Evolutionary conservation across 2,797 vertebrate species (phyloP), one percentile per base, ranked within the genome.

Genomic region (Acanthurus leucopareius): DNA sequence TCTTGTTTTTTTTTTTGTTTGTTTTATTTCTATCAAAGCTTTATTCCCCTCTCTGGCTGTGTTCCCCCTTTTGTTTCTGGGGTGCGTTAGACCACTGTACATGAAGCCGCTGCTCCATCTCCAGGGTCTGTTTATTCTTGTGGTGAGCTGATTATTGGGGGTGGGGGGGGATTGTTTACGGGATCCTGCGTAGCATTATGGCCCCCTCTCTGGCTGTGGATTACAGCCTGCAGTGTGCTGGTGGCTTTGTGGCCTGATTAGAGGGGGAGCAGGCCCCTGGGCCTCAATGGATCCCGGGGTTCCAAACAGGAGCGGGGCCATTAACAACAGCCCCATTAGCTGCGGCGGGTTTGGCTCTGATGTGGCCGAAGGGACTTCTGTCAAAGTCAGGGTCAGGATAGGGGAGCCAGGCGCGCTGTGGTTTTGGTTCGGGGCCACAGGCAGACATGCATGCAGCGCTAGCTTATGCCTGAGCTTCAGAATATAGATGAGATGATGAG

Each of bases 191-290:
- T 88, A 89, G 90, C 86, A 93, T 93, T 88, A 68, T 42, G 22
- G 89, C 75, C 89, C 86, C 81, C 84, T 90, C 90, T 85, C 88
- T 64, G 77, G 60, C 67, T 17, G 45, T 84, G 89, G 88, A 91
- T 93, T 92, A 91, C 52, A 93, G 91, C 88, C 77, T 89, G 80
- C 80, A 60, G 75, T 76, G 73, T 22, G 80, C 75, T 67, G 57
- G 79, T 89, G 87, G 89, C 82, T 92, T 93, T 93, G 87, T 81
- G 91, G 90, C 84, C 80, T 94, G 91, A 94, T 95, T 93, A 89
- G 83, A 90, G 73, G 82, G 79, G 85, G 83, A 79, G 84, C 59
- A 69, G 80, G 69, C 73, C 79, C 79, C 69, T 3, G 73, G 74
- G 84, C 82, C 89, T 85, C 75, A 0, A 68, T 72, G 70, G 79